These are phyloP conservation scores for Patella pellucida DNA, from an alignment of 2,888 invertebrate genomes.

Conservation along the genomic window DNA sequence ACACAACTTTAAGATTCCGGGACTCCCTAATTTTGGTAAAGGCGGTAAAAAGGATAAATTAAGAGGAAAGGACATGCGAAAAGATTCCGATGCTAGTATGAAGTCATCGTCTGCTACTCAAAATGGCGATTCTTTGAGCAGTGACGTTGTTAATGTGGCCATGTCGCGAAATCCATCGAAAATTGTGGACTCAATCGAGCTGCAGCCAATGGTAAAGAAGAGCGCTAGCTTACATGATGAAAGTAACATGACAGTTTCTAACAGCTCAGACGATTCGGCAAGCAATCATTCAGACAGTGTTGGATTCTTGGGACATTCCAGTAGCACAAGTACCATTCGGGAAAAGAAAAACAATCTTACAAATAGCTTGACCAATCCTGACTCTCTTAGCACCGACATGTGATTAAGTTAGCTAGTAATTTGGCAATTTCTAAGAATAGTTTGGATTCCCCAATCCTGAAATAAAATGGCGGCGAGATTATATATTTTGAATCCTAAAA, in stretches of 20 bases:
- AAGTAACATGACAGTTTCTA: conserved; percentile 16
- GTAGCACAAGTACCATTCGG: conserved; percentile 28
- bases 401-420: conserved; percentile 15
- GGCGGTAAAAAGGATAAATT: conserved; percentile 40
- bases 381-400: conserved; percentile 48
- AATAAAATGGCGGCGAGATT: no score
- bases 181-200: conserved; percentile 46
- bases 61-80: conserved; percentile 36
- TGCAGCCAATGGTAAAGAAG: conserved; percentile 35
- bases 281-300: conserved; percentile 22
- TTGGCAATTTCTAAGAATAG: no score
- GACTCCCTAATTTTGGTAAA: conserved; percentile 37
- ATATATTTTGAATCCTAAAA: no score
- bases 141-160: conserved; percentile 40
- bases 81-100: conserved; percentile 35
- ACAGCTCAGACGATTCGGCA: conserved; percentile 19
- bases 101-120: conserved; percentile 21
- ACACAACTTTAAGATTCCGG: conserved; percentile 25
- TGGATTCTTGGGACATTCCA: conserved; percentile 27
- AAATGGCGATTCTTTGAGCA: conserved; percentile 47
- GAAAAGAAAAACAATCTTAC: conserved; percentile 41
- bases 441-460: no score
- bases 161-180: conserved; percentile 41
- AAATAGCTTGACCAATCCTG: conserved; percentile 45
- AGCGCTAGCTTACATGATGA: conserved; percentile 22